Conservation (phyloP, 2,797 vertebrate genomes). For the Eulemur coronatus region DNA sequence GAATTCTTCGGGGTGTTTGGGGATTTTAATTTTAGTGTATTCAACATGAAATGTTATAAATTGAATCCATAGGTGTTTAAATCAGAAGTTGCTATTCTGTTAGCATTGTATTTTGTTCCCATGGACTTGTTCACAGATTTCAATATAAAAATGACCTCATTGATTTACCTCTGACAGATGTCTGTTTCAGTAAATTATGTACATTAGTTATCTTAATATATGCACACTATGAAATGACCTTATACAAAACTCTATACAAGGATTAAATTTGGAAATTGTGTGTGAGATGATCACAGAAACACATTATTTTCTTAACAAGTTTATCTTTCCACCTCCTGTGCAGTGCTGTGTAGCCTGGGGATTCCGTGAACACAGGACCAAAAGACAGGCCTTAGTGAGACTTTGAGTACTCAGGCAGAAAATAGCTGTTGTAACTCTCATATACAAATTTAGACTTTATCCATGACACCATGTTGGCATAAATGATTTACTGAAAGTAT, state of each 20-base stretch:
- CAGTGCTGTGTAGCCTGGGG: background rate
- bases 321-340: background rate
- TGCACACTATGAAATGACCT: background rate
- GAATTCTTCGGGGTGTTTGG: background rate
- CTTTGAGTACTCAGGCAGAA: background rate
- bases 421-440: background rate
- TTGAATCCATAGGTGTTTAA: background rate
- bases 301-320: background rate
- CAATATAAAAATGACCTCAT: background rate
- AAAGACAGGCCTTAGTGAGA: background rate
- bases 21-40: background rate
- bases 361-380: rapidly evolving
- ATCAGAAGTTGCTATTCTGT: background rate
- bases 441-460: background rate
- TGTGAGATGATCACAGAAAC: background rate
- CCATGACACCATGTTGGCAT: background rate
- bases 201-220: background rate
- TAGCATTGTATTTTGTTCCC: background rate
- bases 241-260: background rate
- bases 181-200: background rate
- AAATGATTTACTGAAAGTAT: conserved; percentile 42
- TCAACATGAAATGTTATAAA: conserved; percentile 13
- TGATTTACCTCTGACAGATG: background rate
- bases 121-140: background rate
- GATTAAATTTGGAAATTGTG: background rate